Evolutionary conservation across 2,113 vertebrate species (phyloP).

Genomic region (Apeltes quadracus): DNA sequence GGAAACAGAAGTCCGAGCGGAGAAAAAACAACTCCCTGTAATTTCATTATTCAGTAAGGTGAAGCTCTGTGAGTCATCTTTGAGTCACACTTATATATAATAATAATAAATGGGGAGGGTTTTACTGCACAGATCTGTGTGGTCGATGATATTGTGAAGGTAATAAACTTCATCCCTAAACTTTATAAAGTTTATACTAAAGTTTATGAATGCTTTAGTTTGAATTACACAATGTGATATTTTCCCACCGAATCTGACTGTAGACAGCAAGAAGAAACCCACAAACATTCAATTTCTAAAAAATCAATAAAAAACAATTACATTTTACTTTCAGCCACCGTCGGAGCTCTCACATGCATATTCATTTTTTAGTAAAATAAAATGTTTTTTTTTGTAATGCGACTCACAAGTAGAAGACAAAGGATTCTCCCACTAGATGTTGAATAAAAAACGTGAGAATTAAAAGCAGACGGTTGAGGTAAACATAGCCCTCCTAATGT

Average conservation of each 20-base stretch:
- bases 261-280: no score
- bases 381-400: background rate
- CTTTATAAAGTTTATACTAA: background rate
- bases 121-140: no score
- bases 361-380: background rate
- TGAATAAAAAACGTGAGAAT: background rate
- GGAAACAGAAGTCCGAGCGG: no score
- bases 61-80: background rate
- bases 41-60: constrained; percentile 25
- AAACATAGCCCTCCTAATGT: background rate
- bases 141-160: background rate
- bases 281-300: no score
- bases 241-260: no score
- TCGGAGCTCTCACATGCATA: background rate
- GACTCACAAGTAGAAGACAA: background rate
- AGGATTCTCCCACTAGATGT: background rate
- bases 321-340: background rate
- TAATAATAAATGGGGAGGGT: background rate
- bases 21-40: background rate
- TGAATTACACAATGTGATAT: background rate
- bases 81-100: background rate
- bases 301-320: no score
- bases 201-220: background rate
- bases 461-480: background rate
- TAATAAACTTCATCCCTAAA: background rate